Evolutionary conservation across 1,140 invertebrate species (phyloP).

Genomic region (Bilobella aurantiaca): DNA sequence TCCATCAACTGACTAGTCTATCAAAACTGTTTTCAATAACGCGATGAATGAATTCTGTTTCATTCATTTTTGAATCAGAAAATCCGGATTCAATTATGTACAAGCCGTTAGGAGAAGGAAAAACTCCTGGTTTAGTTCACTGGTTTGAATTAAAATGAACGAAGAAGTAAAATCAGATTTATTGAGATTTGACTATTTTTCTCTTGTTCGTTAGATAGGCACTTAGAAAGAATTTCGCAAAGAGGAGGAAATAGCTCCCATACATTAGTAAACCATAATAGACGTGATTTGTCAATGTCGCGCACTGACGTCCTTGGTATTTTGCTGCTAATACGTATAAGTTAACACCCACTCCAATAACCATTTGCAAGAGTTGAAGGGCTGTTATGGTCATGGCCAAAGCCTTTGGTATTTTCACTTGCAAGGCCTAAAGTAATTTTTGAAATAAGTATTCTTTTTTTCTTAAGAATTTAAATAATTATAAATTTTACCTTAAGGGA

Average conservation of each 20-base stretch:
- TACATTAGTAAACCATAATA: constrained; percentile 87
- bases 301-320: constrained; percentile 57
- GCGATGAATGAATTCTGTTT: too few species aligned
- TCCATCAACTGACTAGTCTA: not conserved
- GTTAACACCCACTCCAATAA: constrained; percentile 82
- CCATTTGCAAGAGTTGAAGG: constrained; percentile 80
- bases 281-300: constrained; percentile 76
- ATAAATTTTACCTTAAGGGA: constrained; percentile 7
- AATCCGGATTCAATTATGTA: not conserved
- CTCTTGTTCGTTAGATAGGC: constrained; percentile 48
- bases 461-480: not conserved
- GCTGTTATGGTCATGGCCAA: constrained; percentile 37
- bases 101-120: not conserved
- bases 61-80: not conserved
- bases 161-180: too few species aligned
- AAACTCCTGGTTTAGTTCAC: not conserved
- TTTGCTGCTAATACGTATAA: constrained; percentile 62
- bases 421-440: not conserved
- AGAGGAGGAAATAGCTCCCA: constrained; percentile 81
- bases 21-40: too few species aligned
- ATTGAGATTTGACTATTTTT: not conserved
- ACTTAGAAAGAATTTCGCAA: constrained; percentile 81
- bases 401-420: constrained; percentile 5
- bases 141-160: not conserved
- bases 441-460: not conserved